Percentiles rank a stretch among this genome's conserved stretches.
phyloP scores from a whole-genome alignment of 2,888 invertebrate species.

The Crossocerus cetratus region DNA sequence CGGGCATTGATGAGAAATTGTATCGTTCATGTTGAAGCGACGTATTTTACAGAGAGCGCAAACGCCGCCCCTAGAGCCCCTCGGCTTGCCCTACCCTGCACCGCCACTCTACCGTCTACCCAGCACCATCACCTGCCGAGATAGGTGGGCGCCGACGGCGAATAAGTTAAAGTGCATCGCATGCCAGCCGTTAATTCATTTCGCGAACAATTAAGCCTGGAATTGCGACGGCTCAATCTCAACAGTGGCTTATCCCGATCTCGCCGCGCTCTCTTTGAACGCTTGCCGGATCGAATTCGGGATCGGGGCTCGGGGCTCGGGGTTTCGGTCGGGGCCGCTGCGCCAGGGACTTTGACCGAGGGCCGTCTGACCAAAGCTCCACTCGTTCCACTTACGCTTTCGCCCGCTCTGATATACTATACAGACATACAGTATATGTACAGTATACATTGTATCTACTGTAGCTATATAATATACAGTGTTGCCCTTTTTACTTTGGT shows the following conservation, averaged over 20 bases:
- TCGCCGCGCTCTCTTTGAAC: slow-evolving; percentile 29
- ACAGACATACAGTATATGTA: too few species aligned
- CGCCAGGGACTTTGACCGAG: too few species aligned
- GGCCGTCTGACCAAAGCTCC: too few species aligned
- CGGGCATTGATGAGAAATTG: slow-evolving; percentile 53
- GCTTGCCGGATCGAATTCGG: slow-evolving; percentile 15
- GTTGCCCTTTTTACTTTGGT: too few species aligned
- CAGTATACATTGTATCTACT: too few species aligned
- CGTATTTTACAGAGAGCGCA: slow-evolving; percentile 57
- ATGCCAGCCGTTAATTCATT: slow-evolving; percentile 73
- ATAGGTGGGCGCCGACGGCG: slow-evolving; percentile 58
- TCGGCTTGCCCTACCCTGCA: not conserved
- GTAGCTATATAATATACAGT: too few species aligned
- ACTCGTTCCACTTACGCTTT: too few species aligned
- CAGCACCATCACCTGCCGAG: slow-evolving; percentile 23
- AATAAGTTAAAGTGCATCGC: slow-evolving; percentile 73
- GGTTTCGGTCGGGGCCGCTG: not conserved
- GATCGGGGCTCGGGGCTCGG: too few species aligned
- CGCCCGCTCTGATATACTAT: too few species aligned
- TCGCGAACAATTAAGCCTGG: slow-evolving; percentile 68
- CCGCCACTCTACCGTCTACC: too few species aligned
- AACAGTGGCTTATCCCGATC: slow-evolving; percentile 43
- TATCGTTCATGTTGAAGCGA: slow-evolving; percentile 60
- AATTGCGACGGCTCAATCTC: slow-evolving; percentile 58
- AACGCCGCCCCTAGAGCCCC: not conserved